Percentiles rank a stretch among this genome's conserved stretches.
These are phyloP conservation scores for Drosophila navojoa DNA, from an alignment of 1,140 invertebrate species.

Conservation along the genomic window DNA sequence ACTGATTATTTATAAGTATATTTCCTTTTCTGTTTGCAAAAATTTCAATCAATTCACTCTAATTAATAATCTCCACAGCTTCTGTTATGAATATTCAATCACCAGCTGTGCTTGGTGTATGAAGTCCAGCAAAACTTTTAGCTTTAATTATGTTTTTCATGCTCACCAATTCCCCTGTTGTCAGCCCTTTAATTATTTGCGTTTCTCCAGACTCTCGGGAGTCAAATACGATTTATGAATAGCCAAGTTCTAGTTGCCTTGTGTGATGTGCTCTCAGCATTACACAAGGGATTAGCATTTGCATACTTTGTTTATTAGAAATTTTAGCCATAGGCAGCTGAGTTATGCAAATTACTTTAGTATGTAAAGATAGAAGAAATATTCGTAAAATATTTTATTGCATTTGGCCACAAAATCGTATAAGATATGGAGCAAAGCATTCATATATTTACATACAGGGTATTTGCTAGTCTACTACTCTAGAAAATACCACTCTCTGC, in stretches of 20 bases:
- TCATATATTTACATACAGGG: neutral
- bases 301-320: neutral
- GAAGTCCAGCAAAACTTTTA: neutral
- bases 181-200: neutral
- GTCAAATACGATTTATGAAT: neutral
- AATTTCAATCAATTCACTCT: no score
- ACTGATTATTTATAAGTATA: no score
- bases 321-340: neutral
- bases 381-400: neutral
- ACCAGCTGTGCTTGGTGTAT: neutral
- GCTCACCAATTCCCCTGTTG: neutral
- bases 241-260: neutral
- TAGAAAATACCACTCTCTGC: neutral
- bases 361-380: neutral
- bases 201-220: neutral
- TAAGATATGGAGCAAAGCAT: no score
- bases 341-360: neutral
- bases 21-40: no score
- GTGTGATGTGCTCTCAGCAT: neutral
- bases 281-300: slow-evolving; percentile 1
- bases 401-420: no score
- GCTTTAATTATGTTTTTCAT: neutral
- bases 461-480: slow-evolving; percentile 1
- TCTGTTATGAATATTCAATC: neutral
- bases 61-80: neutral